Evolutionary conservation across 2,113 vertebrate species (phyloP).

Genomic region (Urocitellus parryii): DNA sequence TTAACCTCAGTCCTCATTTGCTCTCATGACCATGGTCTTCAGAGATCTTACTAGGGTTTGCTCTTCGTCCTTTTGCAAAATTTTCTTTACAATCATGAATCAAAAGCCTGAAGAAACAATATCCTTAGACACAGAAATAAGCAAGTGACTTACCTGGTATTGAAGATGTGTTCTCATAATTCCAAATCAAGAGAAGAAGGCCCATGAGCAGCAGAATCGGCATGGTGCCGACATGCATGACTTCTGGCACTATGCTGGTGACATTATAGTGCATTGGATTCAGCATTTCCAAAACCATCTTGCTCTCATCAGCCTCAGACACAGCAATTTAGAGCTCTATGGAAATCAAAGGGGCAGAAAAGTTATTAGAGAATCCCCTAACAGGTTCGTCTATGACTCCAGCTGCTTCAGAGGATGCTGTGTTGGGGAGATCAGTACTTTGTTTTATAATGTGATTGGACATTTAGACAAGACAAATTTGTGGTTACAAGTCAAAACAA

Average conservation of each 20-base stretch:
- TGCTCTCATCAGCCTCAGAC: neutral
- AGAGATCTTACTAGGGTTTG: neutral
- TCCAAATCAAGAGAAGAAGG: slow-evolving; percentile 88
- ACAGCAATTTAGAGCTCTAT: slow-evolving; percentile 30
- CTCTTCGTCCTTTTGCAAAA: neutral
- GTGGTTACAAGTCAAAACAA: slow-evolving; percentile 90
- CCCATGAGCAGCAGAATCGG: slow-evolving; percentile 89
- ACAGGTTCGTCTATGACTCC: neutral
- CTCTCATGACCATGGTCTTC: neutral
- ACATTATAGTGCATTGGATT: slow-evolving; percentile 81
- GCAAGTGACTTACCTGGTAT: slow-evolving; percentile 90
- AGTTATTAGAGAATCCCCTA: neutral
- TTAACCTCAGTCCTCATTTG: neutral
- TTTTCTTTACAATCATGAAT: neutral
- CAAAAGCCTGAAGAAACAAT: neutral
- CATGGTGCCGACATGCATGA: slow-evolving; percentile 76
- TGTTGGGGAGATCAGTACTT: neutral
- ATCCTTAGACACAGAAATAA: neutral
- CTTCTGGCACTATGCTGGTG: slow-evolving; percentile 77
- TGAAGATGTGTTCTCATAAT: slow-evolving; percentile 83
- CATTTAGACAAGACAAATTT: slow-evolving; percentile 86
- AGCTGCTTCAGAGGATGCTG: neutral
- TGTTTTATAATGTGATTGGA: slow-evolving; percentile 79
- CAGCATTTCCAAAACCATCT: slow-evolving; percentile 85
- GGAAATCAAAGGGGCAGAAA: slow-evolving; percentile 45